phyloP scores from a whole-genome alignment of 2,113 vertebrate genomes.

The Nanorana parkeri region DNA sequence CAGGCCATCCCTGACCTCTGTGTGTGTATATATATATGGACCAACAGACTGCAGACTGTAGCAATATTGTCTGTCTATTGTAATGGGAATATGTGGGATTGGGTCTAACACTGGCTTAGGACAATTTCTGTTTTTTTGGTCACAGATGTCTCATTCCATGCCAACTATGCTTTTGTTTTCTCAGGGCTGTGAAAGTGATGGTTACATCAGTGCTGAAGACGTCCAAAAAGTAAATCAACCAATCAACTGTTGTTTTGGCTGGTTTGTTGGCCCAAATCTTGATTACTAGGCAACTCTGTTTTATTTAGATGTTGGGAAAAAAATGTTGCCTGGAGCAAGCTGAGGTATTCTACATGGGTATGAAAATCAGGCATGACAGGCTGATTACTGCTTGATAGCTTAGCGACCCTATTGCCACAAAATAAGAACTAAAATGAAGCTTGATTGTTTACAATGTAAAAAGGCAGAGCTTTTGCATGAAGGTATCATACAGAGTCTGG shows the following conservation, averaged over 20 bases:
- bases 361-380: too few relatives aligned
- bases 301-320: not conserved
- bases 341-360: constrained; percentile 3
- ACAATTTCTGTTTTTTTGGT: too few relatives aligned
- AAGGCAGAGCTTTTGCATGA: too few relatives aligned
- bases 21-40: not conserved
- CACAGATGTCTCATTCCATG: not conserved
- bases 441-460: too few relatives aligned
- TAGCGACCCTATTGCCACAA: too few relatives aligned
- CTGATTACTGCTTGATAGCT: too few relatives aligned
- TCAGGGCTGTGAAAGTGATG: constrained; percentile 52
- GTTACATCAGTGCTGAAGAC: constrained; percentile 23
- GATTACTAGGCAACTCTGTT: constrained; percentile 24
- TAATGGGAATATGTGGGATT: too few relatives aligned
- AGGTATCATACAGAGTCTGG: too few relatives aligned
- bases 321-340: constrained; percentile 42
- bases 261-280: fast-evolving
- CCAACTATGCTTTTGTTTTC: constrained; percentile 32
- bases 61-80: not conserved
- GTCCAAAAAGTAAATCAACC: constrained; percentile 19
- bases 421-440: too few relatives aligned
- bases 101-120: too few relatives aligned
- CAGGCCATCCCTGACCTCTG: too few relatives aligned
- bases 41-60: not conserved
- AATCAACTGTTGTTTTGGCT: not conserved